These are phyloP conservation scores for Australoheros scitulus DNA, from an alignment of 2,113 vertebrate genomes.

Conservation along the genomic window DNA sequence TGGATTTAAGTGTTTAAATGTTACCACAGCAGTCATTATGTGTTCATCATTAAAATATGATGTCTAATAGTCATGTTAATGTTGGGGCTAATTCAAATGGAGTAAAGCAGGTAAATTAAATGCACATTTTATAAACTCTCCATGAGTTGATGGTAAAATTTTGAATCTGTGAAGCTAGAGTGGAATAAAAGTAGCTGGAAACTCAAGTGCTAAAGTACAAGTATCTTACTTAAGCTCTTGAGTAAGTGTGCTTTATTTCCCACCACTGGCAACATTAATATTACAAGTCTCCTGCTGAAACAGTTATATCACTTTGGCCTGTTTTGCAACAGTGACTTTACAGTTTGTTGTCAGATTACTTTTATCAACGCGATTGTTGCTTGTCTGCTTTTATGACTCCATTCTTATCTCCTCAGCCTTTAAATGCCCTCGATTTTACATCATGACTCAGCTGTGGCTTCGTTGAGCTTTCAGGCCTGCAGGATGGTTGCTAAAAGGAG, in stretches of 20 bases:
- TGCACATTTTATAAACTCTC: neutral
- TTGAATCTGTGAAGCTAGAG: no score
- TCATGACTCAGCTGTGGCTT: neutral
- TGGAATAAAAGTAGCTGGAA: neutral
- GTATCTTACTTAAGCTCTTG: no score
- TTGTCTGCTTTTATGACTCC: slow-evolving; percentile 3
- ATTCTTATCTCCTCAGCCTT: slow-evolving; percentile 6
- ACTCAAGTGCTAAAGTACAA: neutral
- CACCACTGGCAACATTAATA: neutral
- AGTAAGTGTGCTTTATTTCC: no score
- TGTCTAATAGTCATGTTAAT: neutral
- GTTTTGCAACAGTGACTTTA: neutral
- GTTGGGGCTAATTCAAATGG: neutral
- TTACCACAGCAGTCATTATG: neutral
- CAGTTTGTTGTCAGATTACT: neutral
- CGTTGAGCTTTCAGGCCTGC: neutral
- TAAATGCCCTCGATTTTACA: neutral
- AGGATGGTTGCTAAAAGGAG: neutral
- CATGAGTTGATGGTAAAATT: neutral
- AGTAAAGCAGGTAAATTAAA: neutral
- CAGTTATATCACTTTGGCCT: neutral
- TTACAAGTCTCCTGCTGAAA: neutral
- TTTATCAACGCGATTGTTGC: neutral
- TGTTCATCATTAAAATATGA: neutral
- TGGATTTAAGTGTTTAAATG: neutral